phyloP scores from a whole-genome alignment of 2,888 invertebrate species.

The Eulithis testata region DNA sequence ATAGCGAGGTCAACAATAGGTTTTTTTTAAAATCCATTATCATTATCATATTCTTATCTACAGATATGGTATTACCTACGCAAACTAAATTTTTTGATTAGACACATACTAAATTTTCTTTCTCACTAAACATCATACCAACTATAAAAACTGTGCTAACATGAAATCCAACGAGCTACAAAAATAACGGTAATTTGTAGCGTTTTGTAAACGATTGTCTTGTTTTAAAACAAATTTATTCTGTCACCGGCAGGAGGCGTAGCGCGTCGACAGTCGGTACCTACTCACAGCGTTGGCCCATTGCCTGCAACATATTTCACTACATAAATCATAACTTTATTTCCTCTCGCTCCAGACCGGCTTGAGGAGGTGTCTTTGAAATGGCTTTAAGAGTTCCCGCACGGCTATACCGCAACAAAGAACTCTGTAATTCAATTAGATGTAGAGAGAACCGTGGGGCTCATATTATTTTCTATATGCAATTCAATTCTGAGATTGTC shows the following conservation, averaged over 20 bases:
- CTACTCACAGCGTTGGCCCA: conserved; percentile 62
- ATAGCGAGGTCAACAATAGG: too few species aligned
- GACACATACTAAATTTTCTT: too few species aligned
- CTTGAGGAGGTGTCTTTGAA: conserved; percentile 77
- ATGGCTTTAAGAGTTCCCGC: conserved; percentile 75
- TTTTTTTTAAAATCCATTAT: too few species aligned
- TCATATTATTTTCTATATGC: conserved; percentile 66
- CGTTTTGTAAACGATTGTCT: conserved; percentile 61
- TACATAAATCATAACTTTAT: conserved; percentile 84
- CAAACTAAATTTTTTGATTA: too few species aligned
- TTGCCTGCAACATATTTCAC: conserved; percentile 75
- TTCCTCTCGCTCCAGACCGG: conserved; percentile 76
- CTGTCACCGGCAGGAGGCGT: conserved; percentile 66
- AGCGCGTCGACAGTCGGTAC: conserved; percentile 47
- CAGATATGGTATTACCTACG: too few species aligned
- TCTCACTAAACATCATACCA: too few species aligned
- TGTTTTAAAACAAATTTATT: conserved; percentile 65
- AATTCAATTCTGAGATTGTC: conserved; percentile 50
- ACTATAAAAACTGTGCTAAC: too few species aligned
- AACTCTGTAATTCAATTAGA: conserved; percentile 77
- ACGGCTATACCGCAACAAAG: conserved; percentile 74
- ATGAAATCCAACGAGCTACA: not conserved
- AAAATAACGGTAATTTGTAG: conserved; percentile 26
- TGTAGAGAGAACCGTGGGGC: conserved; percentile 59
- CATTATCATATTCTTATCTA: too few species aligned